Base-by-base conservation (phyloP, 2,797 vertebrate genomes). In the Synaphobranchus kaupii region DNA sequence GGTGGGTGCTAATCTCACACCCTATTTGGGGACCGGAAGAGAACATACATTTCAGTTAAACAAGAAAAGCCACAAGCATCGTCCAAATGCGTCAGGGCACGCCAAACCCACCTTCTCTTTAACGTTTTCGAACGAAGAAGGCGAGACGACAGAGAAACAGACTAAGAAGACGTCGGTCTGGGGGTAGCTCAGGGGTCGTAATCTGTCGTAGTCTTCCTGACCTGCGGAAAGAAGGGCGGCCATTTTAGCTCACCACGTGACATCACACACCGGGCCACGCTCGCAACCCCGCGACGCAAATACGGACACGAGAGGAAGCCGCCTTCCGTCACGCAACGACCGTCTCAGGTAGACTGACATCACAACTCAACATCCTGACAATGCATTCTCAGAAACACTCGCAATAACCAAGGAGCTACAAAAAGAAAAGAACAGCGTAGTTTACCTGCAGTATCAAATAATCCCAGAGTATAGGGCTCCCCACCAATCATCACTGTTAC, bases 161-260 rank as follows among this genome's bases (percentile, higher is more conserved):
- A 97, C 96, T 92, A 96, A 88, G 92, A 97, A 96, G 88, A 97
- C 95, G 4, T 97, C 96, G 0, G 96, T 97, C 92, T 97, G 96
- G 31, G 96, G 96, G 91, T 97, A 97, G 91, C 94, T 96, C 90
- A 96, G 92, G 87, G 96, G 96, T 90, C 96, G 92, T 93, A 97
- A 93, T 89, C 96, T 92, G 90, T 97, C 96, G 0, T 96, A 96
- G 90, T 96, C 96, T 90, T 96, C 96, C 93, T 96, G 95, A 92
- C 96, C 96, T 97, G 83, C 0, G 48, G 50, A 84, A 12, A 44
- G 0, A 63, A 31, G 39, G 47, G 73, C 89, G 78, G 90, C 10
- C 89, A 10, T 7, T 6, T 13, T 80, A 3, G 31, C 20, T 85
- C 48, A 34, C 9, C 34, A n/a, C n/a, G n/a, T 68, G 66, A 68